Evolutionary conservation across 2,113 vertebrate species (phyloP).

Genomic region (Cryptotis parvus): DNA sequence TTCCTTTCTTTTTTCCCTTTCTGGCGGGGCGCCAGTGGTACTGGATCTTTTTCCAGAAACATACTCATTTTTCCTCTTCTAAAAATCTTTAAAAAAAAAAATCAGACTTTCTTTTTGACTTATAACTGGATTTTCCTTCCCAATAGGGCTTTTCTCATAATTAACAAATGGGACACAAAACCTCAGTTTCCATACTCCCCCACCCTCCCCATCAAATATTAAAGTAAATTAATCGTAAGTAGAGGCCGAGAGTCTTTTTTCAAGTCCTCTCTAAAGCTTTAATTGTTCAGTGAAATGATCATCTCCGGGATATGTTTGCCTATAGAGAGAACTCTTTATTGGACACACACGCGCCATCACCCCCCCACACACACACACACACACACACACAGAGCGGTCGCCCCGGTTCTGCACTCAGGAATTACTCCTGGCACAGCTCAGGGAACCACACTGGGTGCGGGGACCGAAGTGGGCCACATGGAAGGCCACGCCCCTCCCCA

Average conservation of each 20-base stretch:
- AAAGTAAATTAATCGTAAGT: conserved; percentile 28
- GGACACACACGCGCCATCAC: too few relatives aligned
- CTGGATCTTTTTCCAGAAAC: conserved; percentile 24
- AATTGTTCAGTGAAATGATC: conserved; percentile 20
- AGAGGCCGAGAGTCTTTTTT: not conserved
- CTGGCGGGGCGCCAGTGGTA: not conserved
- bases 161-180: not conserved
- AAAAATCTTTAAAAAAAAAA: conserved; percentile 12
- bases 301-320: not conserved
- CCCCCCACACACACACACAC: too few relatives aligned
- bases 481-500: too few relatives aligned
- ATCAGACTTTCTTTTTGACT: not conserved
- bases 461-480: too few relatives aligned
- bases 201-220: not conserved
- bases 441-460: too few relatives aligned
- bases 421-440: too few relatives aligned
- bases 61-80: conserved; percentile 12
- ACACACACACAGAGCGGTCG: too few relatives aligned
- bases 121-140: not conserved
- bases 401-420: too few relatives aligned
- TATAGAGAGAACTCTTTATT: too few relatives aligned
- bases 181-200: not conserved
- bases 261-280: not conserved
- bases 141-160: not conserved
- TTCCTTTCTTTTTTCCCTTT: not conserved